Evolutionary conservation across 2,113 vertebrate species (phyloP).

Genomic region (Pionites leucogaster): DNA sequence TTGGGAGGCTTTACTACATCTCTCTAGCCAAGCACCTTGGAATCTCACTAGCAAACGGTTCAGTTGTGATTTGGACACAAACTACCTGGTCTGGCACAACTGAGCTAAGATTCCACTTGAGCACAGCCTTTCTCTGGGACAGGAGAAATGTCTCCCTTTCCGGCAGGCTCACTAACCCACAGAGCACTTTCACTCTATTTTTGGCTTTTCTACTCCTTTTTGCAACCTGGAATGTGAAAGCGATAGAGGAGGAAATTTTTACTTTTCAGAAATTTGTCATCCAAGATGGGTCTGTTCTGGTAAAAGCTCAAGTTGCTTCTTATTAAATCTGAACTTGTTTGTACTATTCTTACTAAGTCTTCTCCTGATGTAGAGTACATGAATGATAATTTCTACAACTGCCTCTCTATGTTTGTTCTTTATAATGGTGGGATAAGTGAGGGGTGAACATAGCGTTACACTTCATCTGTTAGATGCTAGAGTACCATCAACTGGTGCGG

Average conservation of each 20-base stretch:
- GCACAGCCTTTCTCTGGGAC: not conserved
- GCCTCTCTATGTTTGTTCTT: not conserved
- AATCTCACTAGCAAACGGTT: not conserved
- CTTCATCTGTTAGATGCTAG: not conserved
- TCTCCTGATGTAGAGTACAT: not conserved
- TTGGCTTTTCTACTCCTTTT: slow-evolving; percentile 11
- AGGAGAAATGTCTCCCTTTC: not conserved
- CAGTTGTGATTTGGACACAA: slow-evolving; percentile 9
- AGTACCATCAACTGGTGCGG: not conserved
- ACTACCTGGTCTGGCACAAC: slow-evolving; percentile 18
- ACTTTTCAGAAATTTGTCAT: not conserved
- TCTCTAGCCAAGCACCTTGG: slow-evolving; percentile 8
- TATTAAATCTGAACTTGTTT: not conserved
- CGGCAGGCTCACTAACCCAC: not conserved
- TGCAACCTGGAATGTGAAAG: not conserved
- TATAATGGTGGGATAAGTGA: not conserved
- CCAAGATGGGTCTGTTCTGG: not conserved
- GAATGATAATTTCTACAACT: not conserved
- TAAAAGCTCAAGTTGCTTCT: not conserved
- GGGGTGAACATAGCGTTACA: not conserved
- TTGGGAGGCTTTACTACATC: not conserved
- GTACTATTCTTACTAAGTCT: not conserved
- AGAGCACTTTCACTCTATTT: not conserved
- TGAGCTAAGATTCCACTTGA: slow-evolving; percentile 41
- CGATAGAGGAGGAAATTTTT: not conserved